These are phyloP conservation scores for Hemithea aestivaria DNA, from an alignment of 2,888 invertebrate genomes.

Conservation along the genomic window DNA sequence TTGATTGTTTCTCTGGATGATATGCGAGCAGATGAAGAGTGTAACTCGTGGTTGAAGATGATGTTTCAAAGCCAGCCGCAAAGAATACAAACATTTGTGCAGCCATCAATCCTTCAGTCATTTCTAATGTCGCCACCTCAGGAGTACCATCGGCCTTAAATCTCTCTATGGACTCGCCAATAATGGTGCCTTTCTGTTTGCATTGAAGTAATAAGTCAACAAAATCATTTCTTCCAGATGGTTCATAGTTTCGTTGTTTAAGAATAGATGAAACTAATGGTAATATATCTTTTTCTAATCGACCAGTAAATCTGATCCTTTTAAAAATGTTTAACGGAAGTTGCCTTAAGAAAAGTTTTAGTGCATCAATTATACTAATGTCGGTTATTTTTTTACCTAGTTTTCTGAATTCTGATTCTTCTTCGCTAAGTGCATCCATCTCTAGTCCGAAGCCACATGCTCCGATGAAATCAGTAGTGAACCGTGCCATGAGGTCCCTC, in stretches of 20 bases:
- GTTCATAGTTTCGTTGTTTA: constrained; percentile 41
- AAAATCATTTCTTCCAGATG: constrained; percentile 46
- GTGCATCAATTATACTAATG: constrained; percentile 23
- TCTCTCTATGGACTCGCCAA: constrained; percentile 43
- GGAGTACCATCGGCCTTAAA: constrained; percentile 40
- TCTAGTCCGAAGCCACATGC: constrained; percentile 52
- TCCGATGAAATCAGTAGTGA: constrained; percentile 53
- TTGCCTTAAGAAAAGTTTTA: constrained; percentile 38
- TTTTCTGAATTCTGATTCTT: constrained; percentile 43
- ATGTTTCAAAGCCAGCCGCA: constrained; percentile 52
- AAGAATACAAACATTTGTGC: constrained; percentile 51
- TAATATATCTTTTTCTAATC: constrained; percentile 35
- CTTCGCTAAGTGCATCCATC: constrained; percentile 42
- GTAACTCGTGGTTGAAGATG: constrained; percentile 48
- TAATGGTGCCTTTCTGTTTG: constrained; percentile 39
- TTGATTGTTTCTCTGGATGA: constrained; percentile 41
- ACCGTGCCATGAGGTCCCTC: constrained; percentile 53
- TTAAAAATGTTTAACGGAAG: constrained; percentile 32
- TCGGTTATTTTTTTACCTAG: constrained; percentile 42
- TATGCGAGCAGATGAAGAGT: constrained; percentile 51
- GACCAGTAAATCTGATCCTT: constrained; percentile 28
- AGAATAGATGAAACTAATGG: constrained; percentile 41
- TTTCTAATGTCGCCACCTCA: constrained; percentile 30
- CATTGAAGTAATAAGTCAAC: constrained; percentile 47
- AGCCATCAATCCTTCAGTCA: constrained; percentile 40